phyloP scores from a whole-genome alignment of 2,888 invertebrate species.

The Arctia plantaginis region DNA sequence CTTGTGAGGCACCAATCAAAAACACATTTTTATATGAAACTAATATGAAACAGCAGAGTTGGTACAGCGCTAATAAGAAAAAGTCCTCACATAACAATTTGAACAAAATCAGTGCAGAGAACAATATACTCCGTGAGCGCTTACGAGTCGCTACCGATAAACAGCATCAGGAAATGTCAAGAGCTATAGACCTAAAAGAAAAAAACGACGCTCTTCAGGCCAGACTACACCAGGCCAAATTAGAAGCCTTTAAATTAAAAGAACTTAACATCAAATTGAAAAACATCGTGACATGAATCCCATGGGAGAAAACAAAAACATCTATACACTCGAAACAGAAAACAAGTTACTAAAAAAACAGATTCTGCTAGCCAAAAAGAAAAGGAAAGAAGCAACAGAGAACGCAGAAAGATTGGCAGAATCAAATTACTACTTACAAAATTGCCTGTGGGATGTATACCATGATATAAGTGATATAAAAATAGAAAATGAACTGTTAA shows the following conservation, averaged over 20 bases:
- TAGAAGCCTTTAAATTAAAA: constrained; percentile 55
- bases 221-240: constrained; percentile 60
- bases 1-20: background rate
- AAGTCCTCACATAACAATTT: constrained; percentile 22
- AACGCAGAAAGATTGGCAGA: constrained; percentile 68
- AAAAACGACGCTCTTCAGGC: constrained; percentile 61
- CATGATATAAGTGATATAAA: constrained; percentile 60
- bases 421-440: constrained; percentile 69
- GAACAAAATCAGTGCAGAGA: constrained; percentile 58
- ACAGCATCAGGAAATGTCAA: constrained; percentile 78
- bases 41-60: constrained; percentile 20
- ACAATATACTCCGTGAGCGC: constrained; percentile 56
- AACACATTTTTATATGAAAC: background rate
- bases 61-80: background rate
- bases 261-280: constrained; percentile 15
- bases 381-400: constrained; percentile 67
- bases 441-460: constrained; percentile 59
- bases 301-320: background rate
- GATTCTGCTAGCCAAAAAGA: constrained; percentile 60
- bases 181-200: constrained; percentile 75
- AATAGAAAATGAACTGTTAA: constrained; percentile 39
- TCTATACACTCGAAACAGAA: constrained; percentile 39
- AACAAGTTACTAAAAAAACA: constrained; percentile 62
- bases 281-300: background rate
- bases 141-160: constrained; percentile 68